Conservation (phyloP, 2,113 vertebrate species). For the Ictalurus furcatus region DNA sequence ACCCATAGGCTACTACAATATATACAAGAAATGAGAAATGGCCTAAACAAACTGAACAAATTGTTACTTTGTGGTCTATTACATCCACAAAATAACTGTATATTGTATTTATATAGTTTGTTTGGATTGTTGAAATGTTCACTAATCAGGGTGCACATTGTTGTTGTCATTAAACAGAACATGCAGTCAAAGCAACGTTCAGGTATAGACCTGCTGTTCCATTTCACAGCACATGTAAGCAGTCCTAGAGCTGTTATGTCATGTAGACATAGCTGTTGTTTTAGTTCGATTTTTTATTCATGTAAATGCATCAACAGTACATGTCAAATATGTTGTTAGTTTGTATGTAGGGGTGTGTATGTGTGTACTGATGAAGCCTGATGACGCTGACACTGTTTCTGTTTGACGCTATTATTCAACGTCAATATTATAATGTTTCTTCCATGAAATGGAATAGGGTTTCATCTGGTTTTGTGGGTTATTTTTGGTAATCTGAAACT, state of each 20-base stretch:
- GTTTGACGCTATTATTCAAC: not conserved
- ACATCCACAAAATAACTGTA: not conserved
- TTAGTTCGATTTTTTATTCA: not conserved
- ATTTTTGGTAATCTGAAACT: conserved; percentile 1
- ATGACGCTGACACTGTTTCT: not conserved
- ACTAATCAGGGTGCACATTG: not conserved
- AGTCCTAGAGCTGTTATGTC: not conserved
- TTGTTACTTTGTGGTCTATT: not conserved
- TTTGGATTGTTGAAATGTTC: not conserved
- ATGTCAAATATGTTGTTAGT: not conserved
- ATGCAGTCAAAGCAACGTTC: not conserved
- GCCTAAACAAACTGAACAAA: not conserved
- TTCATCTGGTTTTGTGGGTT: not conserved
- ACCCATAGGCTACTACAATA: not conserved
- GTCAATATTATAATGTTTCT: not conserved
- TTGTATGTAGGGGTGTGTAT: not conserved
- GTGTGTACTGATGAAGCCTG: not conserved
- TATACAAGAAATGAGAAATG: not conserved
- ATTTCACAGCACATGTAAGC: not conserved
- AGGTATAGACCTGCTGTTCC: not conserved
- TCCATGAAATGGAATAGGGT: not conserved
- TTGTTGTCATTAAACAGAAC: not conserved
- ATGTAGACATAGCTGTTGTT: not conserved
- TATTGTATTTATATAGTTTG: not conserved
- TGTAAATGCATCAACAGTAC: not conserved